Conservation (phyloP, 2,888 invertebrate species). For the Sceliomorpha sp. region DNA sequence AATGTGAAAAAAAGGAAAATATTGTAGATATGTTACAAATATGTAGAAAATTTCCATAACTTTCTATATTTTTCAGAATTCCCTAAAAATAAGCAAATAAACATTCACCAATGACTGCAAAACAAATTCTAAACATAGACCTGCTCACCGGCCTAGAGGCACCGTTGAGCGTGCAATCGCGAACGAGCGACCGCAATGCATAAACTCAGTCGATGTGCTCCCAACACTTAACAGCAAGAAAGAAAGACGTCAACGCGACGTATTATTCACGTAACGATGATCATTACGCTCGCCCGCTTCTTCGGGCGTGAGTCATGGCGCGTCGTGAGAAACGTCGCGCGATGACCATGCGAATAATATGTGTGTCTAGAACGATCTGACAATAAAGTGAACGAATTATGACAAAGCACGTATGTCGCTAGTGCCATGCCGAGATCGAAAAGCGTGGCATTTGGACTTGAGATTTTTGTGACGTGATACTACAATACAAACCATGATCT, state of each 20-base stretch:
- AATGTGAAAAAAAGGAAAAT: too few relatives aligned
- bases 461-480: conserved; percentile 18
- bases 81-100: too few relatives aligned
- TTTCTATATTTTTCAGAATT: too few relatives aligned
- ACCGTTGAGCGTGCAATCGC: too few relatives aligned
- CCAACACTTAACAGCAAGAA: conserved; percentile 28
- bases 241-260: conserved; percentile 22
- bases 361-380: conserved; percentile 9
- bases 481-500: conserved; percentile 33
- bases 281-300: conserved; percentile 2
- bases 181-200: too few relatives aligned
- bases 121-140: too few relatives aligned
- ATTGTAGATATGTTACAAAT: too few relatives aligned
- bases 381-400: conserved; percentile 38
- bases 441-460: not conserved
- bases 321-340: conserved; percentile 41
- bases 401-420: conserved; percentile 24
- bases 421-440: conserved; percentile 24
- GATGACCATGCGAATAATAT: conserved; percentile 25
- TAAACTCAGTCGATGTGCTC: conserved; percentile 28
- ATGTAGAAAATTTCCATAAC: too few relatives aligned
- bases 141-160: too few relatives aligned
- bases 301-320: conserved; percentile 24
- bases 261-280: conserved; percentile 2
- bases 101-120: too few relatives aligned